Conservation (phyloP, 1,140 invertebrate genomes). For the Zaprionus ghesquierei region DNA sequence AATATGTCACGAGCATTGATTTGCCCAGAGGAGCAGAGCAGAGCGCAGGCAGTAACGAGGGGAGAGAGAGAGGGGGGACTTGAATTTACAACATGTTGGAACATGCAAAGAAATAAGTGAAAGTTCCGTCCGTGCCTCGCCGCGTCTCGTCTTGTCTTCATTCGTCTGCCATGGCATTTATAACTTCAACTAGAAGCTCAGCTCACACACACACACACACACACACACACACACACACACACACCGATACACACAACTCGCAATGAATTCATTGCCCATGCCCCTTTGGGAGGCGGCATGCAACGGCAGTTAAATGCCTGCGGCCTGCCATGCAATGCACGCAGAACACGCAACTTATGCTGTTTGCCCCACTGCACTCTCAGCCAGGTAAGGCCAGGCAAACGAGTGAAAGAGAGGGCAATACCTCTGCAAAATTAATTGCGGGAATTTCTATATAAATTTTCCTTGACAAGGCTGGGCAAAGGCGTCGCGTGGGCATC, state of each 20-base stretch:
- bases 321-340: conserved; percentile 1
- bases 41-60: background rate
- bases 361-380: background rate
- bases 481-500: background rate
- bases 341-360: conserved; percentile 2
- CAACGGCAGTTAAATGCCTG: conserved; percentile 15
- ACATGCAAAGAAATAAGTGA: conserved; percentile 21
- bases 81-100: conserved; percentile 34
- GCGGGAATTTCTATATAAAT: conserved; percentile 45
- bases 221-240: background rate
- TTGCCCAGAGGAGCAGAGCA: conserved; percentile 27
- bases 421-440: conserved; percentile 44
- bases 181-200: background rate
- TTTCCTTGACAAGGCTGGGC: background rate
- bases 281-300: conserved; percentile 2
- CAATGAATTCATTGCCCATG: conserved; percentile 23
- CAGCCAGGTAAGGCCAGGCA: background rate
- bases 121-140: conserved; percentile 9
- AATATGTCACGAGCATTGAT: conserved; percentile 78
- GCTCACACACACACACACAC: background rate
- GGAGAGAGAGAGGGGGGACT: background rate
- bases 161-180: conserved; percentile 14
- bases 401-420: too few species aligned
- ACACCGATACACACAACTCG: background rate
- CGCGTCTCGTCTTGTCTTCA: background rate